These are phyloP conservation scores for Pterostichus madidus DNA, from an alignment of 2,888 invertebrate genomes.

Conservation along the genomic window DNA sequence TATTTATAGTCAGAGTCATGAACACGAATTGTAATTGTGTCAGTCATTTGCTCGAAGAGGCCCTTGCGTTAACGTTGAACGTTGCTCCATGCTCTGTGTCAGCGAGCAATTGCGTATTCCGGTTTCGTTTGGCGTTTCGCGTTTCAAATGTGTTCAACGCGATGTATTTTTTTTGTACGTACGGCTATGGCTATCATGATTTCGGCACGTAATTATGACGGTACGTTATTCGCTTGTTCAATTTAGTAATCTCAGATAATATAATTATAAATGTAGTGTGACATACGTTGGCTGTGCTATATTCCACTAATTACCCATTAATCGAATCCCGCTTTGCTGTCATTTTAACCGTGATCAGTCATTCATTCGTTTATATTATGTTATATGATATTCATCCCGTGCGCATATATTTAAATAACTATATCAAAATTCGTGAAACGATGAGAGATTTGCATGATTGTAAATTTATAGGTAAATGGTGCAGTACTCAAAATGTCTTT, in stretches of 20 bases:
- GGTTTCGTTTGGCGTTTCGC: neutral
- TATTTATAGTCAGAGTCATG: constrained; percentile 2
- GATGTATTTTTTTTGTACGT: constrained; percentile 2
- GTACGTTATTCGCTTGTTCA: constrained; percentile 40
- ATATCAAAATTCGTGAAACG: constrained; percentile 47
- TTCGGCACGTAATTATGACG: constrained; percentile 5
- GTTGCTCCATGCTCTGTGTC: neutral
- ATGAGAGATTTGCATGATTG: constrained; percentile 36
- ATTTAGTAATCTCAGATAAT: constrained; percentile 30
- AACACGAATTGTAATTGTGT: neutral
- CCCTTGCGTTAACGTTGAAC: constrained; percentile 8
- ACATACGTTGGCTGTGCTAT: constrained; percentile 65
- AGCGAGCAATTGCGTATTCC: neutral
- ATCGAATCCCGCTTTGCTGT: constrained; percentile 52
- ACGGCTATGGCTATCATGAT: neutral
- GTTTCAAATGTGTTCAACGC: constrained; percentile 6
- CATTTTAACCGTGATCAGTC: constrained; percentile 37
- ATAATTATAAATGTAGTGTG: constrained; percentile 53
- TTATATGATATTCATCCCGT: constrained; percentile 2
- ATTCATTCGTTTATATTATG: constrained; percentile 29
- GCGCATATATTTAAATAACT: constrained; percentile 14
- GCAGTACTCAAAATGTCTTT: constrained; percentile 36
- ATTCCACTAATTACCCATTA: constrained; percentile 56
- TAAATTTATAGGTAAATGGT: constrained; percentile 23
- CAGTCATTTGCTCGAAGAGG: constrained; percentile 7